Evolutionary conservation across 30 jellyfish, hydroid and myxozoan genomes (phyloP), one percentile per base, ranked within the genome.

Genomic region (Catostylus mosaicus): DNA sequence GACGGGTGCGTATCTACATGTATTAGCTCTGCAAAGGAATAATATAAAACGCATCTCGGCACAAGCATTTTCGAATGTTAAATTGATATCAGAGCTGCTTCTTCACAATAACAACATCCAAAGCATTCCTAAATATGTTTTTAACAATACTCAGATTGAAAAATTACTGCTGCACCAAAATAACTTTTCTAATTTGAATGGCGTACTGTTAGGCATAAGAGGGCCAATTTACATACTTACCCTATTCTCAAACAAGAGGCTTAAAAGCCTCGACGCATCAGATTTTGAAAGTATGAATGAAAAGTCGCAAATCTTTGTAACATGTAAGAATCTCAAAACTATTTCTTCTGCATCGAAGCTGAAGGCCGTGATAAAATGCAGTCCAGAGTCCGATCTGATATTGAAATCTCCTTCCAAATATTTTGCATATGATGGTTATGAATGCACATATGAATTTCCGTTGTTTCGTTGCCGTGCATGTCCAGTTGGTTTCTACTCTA

Each of bases 401-500:
- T 33, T 68, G 9, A 30, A 37, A 35, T 23, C 80, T 12, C 45
- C 64, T 9, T 1, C 10, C 12, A 19, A 19, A 1, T 18, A 16
- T 20, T 36, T 35, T 14, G 12, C 32, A 0, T 33, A 34, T 68
- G 64, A 11, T 19, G 80, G 80, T 2, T 68, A 33, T 36, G 29
- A 20, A 12, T 68, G 80, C 34, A 8, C 8, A 18, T 33, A 11
- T 12, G 35, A 34, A 1, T 3, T 1, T 12, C 14, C 19, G 27
- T 34, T 16, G n/a, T 77, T 27, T 59, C 27, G 11, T 20, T 77
- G 88, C 50, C 56, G 30, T 31, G 77, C 88, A 12, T 77, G 88
- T 57, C 79, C 76, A 26, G 73, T 29, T 5, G 88, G 88, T 29
- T n/a, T 9, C 43, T 77, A 54, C 31, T 2, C 37, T 46, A 38